Evolutionary conservation across 2,113 vertebrate species (phyloP), one percentile per base, ranked within the genome.

Genomic region (Salvelinus sp.): DNA sequence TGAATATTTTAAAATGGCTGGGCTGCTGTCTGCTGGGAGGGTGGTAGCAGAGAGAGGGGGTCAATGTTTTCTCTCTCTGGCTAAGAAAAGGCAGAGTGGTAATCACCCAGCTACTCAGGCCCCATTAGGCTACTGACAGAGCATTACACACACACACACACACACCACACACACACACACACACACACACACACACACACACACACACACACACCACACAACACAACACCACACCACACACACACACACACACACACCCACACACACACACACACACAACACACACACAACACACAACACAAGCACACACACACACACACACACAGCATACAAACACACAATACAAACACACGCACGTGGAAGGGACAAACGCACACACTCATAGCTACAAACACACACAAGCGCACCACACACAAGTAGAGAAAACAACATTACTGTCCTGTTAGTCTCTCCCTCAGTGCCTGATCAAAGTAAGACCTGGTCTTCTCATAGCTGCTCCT

Each of bases 1-100:
- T 84, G 86, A 89, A 90, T 83, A 80, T 78, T 87, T 50, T 2
- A 44, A 86, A 88, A 87, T 74, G 78, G 75, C 65, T 10, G 74
- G 79, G 76, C 68, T 10, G 73, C 13, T 54, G 16, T 54, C 85
- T 44, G 7, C 18, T 48, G 13, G 82, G 83, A 69, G 3, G n/a
- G 74, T 77, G 75, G 84, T 76, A 76, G 79, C 82, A 76, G 70
- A 77, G 38, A 12, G 38, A 10, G 38, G 73, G 81, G 66, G 30
- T 14, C 28, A 38, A 28, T 7, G 14, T 27, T 66, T 14, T 65
- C 64, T 66, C 23, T 16, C 64, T 66, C 33, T 48, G 30, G 68
- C n/a, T 44, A 20, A 25, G 33, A 47, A 25, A 1, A 69, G 69
- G 73, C 63, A 76, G 25, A 70, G 44, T 50, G 70, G 47, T 57